A percentile compares a stretch with the other conserved stretches of the same genome.
phyloP scores from a whole-genome alignment of 2,888 invertebrate species.

The Gasteruption jaculator region DNA sequence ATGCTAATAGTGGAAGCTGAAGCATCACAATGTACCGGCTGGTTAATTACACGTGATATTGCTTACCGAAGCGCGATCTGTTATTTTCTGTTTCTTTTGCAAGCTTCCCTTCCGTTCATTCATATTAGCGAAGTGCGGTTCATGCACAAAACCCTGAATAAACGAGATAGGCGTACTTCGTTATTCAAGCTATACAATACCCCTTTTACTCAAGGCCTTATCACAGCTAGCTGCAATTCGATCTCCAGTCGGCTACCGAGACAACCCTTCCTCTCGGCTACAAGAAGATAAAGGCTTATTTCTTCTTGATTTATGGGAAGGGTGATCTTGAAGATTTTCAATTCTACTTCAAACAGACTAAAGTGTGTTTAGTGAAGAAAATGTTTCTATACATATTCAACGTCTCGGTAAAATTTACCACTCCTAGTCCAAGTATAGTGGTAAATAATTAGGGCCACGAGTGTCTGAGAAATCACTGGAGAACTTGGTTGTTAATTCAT shows the following conservation, averaged over 20 bases:
- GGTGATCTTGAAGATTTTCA: too few relatives aligned
- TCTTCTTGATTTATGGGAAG: constrained; percentile 16
- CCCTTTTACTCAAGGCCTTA: constrained; percentile 9
- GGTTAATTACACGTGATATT: constrained; percentile 23
- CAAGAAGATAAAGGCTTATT: constrained; percentile 12
- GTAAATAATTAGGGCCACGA: too few relatives aligned
- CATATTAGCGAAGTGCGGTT: constrained; percentile 9
- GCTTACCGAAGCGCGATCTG: constrained; percentile 22
- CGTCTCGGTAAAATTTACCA: too few relatives aligned
- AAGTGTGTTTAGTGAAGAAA: too few relatives aligned
- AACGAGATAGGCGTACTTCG: constrained; percentile 18
- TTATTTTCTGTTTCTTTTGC: constrained; percentile 22
- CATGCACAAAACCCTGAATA: constrained; percentile 22
- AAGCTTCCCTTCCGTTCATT: constrained; percentile 7
- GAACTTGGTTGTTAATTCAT: too few relatives aligned
- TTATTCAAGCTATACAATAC: constrained; percentile 2
- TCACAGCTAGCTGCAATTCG: constrained; percentile 7
- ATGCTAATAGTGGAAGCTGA: not conserved
- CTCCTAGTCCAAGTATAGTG: too few relatives aligned
- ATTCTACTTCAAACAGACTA: too few relatives aligned
- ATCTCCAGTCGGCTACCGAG: constrained; percentile 4
- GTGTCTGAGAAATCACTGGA: too few relatives aligned
- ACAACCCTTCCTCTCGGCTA: constrained; percentile 1
- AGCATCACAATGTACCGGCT: constrained; percentile 7
- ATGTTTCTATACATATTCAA: too few relatives aligned